Percentiles rank a stretch among this genome's conserved stretches.
Conservation (phyloP, 2,888 invertebrate genomes). For the Drosophila stalkeri region DNA sequence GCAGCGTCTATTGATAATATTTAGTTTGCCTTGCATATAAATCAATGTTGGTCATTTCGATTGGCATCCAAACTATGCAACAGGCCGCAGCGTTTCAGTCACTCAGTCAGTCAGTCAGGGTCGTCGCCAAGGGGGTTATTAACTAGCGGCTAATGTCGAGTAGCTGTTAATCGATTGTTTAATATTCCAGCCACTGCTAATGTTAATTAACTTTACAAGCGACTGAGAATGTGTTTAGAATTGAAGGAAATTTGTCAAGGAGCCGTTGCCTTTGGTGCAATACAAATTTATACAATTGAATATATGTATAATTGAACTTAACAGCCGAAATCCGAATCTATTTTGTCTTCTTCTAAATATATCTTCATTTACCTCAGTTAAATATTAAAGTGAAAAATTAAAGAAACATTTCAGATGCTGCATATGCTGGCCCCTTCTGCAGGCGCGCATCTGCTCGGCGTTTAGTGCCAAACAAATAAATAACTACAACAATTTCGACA, state of each 20-base stretch:
- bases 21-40: slow-evolving; percentile 79
- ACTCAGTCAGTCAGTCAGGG: slow-evolving; percentile 40
- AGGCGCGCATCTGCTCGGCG: slow-evolving; percentile 30
- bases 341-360: not conserved
- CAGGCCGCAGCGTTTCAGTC: slow-evolving; percentile 27
- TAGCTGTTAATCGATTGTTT: slow-evolving; percentile 8
- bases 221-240: not conserved
- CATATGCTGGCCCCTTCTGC: slow-evolving; percentile 3
- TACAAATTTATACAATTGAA: not conserved
- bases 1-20: slow-evolving; percentile 75
- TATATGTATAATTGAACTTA: too few species aligned
- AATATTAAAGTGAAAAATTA: not conserved
- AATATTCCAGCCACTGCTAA: slow-evolving; percentile 12
- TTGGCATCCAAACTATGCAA: slow-evolving; percentile 74
- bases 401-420: not conserved
- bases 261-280: not conserved
- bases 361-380: too few species aligned
- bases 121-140: slow-evolving; percentile 47
- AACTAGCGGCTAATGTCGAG: slow-evolving; percentile 6
- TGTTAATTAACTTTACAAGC: not conserved
- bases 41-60: slow-evolving; percentile 76
- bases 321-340: not conserved
- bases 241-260: not conserved
- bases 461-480: slow-evolving; percentile 12
- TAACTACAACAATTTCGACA: slow-evolving; percentile 57